Conservation (phyloP, 2,797 vertebrate genomes). For the Dicrostonyx torquatus region DNA sequence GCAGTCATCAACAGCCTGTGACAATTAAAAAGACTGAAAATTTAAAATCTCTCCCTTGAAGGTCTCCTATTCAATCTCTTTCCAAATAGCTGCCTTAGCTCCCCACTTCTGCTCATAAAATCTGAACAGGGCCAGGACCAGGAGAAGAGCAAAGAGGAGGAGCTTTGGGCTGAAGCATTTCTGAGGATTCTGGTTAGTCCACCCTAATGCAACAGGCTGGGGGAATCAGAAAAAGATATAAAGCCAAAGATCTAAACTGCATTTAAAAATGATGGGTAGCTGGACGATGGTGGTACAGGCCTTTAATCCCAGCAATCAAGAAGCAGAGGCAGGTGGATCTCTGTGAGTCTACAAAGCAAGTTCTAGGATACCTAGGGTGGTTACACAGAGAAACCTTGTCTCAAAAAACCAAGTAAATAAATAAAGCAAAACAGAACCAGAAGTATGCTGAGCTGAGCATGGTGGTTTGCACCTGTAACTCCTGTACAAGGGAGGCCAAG, state of each 20-base stretch:
- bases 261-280: background rate
- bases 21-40: conserved; percentile 35
- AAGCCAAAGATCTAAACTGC: background rate
- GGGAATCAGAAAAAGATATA: background rate
- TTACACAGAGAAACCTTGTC: background rate
- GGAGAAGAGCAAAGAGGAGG: background rate
- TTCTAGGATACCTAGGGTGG: background rate
- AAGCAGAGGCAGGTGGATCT: background rate
- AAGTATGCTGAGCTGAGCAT: background rate
- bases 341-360: background rate
- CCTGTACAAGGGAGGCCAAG: background rate
- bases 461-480: background rate
- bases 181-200: background rate
- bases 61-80: background rate
- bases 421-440: background rate
- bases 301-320: background rate
- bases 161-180: background rate
- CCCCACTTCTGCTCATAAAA: background rate
- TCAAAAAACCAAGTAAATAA: background rate
- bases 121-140: background rate
- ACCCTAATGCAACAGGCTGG: background rate
- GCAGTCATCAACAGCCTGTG: background rate
- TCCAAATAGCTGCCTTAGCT: background rate
- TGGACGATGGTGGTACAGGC: background rate
- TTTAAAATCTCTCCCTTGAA: background rate